A percentile compares a stretch with the other conserved stretches of the same genome.
Evolutionary conservation across 1,140 invertebrate genomes (phyloP).

Genomic region (Euwallacea fornicatus): DNA sequence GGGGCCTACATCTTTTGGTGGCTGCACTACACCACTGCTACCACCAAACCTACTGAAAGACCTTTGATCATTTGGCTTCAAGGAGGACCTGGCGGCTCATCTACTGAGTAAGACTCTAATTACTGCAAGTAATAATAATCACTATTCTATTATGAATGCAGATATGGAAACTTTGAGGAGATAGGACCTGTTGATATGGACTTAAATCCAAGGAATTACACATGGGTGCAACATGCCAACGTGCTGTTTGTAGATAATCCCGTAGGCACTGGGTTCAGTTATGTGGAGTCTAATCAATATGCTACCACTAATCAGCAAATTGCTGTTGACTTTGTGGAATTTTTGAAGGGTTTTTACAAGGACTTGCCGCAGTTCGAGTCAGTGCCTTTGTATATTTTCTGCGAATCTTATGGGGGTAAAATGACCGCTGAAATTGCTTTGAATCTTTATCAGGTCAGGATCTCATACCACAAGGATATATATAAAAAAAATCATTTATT

Average conservation of each 20-base stretch:
- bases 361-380: conserved; percentile 66
- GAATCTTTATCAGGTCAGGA: conserved; percentile 14
- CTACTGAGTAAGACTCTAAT: conserved; percentile 56
- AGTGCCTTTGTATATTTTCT: conserved; percentile 78
- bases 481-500: conserved; percentile 15
- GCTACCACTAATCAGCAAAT: conserved; percentile 73
- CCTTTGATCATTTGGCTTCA: conserved; percentile 73
- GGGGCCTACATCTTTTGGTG: conserved; percentile 82
- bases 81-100: conserved; percentile 71
- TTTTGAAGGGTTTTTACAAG: conserved; percentile 67
- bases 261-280: conserved; percentile 86
- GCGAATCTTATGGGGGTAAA: conserved; percentile 88
- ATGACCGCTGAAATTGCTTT: conserved; percentile 79
- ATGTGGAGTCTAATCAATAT: conserved; percentile 64
- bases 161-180: conserved; percentile 78
- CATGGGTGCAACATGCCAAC: conserved; percentile 76
- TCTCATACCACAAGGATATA: conserved; percentile 21
- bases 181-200: conserved; percentile 71
- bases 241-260: conserved; percentile 87
- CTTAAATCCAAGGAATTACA: conserved; percentile 65
- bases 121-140: too few species aligned
- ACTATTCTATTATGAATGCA: background rate
- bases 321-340: conserved; percentile 73
- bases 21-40: conserved; percentile 72
- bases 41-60: conserved; percentile 60